Evolutionary conservation across 2,888 invertebrate species (phyloP), one percentile per base, ranked within the genome.

Genomic region (Pomacea canaliculata): DNA sequence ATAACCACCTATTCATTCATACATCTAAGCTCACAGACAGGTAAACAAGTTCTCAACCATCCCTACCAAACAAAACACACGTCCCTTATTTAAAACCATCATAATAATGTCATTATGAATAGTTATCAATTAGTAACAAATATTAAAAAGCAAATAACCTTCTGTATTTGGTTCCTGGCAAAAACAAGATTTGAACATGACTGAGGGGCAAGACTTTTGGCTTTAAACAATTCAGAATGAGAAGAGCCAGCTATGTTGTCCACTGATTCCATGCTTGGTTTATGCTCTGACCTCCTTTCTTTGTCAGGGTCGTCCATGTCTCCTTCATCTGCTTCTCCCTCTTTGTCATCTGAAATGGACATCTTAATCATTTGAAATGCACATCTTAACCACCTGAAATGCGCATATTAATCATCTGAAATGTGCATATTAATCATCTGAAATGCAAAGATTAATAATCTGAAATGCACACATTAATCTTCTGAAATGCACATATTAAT

Each of bases 301-400:
- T 80, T 77, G 37, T 69, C 48, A 46, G 12, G 63, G 19, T 73
- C 79, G 13, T 70, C 71, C 8, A 71, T 70, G 48, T 73, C 81
- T 73, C 70, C 78, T 60, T 73, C 79, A 37, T 76, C 76, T 71
- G 79, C 79, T 19, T 68, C 80, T 37, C 73, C 74, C 60, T 65
- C 69, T 37, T 73, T 71, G 27, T 80, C 80, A n/a, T 78, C 74
- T 76, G 62, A 48, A 18, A 13, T 19, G 9, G 67, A 56, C 19
- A 67, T 19, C 23, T 16, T 8, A 27, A 63, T 62, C 62, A 37
- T 23, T 12, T 59, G 27, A 59, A 9, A 19, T n/a, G 18, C 46
- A 18, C 37, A 37, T 19, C 16, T 16, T 8, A 27, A 63, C 2
- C 62, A 37, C 23, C 19, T 59, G 27, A 59, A 9, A 19, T n/a